These are phyloP conservation scores for Oxyteleia sp. DNA, from an alignment of 2,888 invertebrate species.

Conservation along the genomic window DNA sequence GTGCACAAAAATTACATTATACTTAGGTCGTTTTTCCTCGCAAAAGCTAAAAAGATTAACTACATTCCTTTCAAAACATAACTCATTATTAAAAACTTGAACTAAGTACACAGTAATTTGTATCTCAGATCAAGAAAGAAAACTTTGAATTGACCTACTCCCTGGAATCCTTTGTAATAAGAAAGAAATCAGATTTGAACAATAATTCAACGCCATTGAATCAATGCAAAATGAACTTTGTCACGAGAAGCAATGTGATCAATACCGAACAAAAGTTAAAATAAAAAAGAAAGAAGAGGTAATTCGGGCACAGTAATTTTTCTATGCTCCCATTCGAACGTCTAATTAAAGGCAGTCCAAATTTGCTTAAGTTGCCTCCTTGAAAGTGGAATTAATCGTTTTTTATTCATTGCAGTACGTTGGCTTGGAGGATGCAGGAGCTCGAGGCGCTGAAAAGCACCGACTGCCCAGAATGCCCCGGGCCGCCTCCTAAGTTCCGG, in stretches of 20 bases:
- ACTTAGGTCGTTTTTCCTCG: too few species aligned
- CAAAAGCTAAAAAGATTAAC: too few species aligned
- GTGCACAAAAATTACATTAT: too few species aligned
- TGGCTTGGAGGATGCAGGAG: slow-evolving; percentile 91
- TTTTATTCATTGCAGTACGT: slow-evolving; percentile 86
- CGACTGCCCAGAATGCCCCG: slow-evolving; percentile 92
- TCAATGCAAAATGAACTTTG: too few species aligned
- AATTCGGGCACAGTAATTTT: neutral
- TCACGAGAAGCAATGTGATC: slow-evolving; percentile 51
- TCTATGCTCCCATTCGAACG: slow-evolving; percentile 5
- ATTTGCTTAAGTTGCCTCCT: slow-evolving; percentile 40
- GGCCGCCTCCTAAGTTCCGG: slow-evolving; percentile 92
- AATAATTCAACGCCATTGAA: slow-evolving; percentile 52
- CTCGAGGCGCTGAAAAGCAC: slow-evolving; percentile 91
- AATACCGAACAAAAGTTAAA: slow-evolving; percentile 40
- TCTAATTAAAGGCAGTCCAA: slow-evolving; percentile 55
- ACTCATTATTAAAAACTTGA: too few species aligned
- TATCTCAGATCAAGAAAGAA: too few species aligned
- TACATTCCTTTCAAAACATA: too few species aligned
- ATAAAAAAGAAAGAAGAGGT: slow-evolving; percentile 26
- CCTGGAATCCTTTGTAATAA: too few species aligned
- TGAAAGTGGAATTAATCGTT: slow-evolving; percentile 83
- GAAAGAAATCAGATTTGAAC: too few species aligned
- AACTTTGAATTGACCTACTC: neutral
- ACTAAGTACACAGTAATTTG: too few species aligned